Evolutionary conservation across 2,113 vertebrate genomes (phyloP), one percentile per base, ranked within the genome.

Genomic region (Dissostichus mawsoni): DNA sequence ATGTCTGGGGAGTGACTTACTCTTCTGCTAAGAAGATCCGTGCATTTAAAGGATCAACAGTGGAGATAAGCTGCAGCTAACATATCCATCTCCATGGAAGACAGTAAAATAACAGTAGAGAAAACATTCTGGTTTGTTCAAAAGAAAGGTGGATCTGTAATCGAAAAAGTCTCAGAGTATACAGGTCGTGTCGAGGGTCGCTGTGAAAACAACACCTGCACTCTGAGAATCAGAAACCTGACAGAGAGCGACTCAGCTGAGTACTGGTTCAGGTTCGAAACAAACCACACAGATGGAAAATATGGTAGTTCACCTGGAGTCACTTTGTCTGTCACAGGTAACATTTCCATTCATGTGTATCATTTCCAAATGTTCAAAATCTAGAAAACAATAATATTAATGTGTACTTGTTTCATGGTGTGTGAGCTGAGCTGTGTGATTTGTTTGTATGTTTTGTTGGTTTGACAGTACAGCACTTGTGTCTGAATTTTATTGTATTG

Each of bases 291-390:
- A 23, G 7, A 0, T 6, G 48, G 29, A 3, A 3, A 8, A 8
- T 74, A 14, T 2, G 25, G 9, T 33, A 50, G 48, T 56, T 6
- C 1, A 20, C 50, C 55, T 20, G 73, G 67, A 80, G 77, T 80
- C 48, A 5, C 1, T 33, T 47, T 86, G 9, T 11, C 29, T 6
- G 78, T 86, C 20, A 68, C 44, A 86, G 80, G 84, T 86, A 65
- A 48, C 5, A 1, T 11, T 56, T 52, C 2, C 23, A 23, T 48
- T 18, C 20, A 23, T 23, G 23, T 23, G 23, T 23, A 23, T 23
- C 23, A 23, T 23, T 23, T 23, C 23, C 23, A 23, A 23, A 12
- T 11, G 25, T 56, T 8, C 41, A 44, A 62, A 25, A 11, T 29
- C 18, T 53, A 23, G 23, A 18, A 12, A 68, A 51, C 57, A 53